These are phyloP conservation scores for Drosophila rufa DNA, from an alignment of 1,140 invertebrate genomes.

Conservation along the genomic window DNA sequence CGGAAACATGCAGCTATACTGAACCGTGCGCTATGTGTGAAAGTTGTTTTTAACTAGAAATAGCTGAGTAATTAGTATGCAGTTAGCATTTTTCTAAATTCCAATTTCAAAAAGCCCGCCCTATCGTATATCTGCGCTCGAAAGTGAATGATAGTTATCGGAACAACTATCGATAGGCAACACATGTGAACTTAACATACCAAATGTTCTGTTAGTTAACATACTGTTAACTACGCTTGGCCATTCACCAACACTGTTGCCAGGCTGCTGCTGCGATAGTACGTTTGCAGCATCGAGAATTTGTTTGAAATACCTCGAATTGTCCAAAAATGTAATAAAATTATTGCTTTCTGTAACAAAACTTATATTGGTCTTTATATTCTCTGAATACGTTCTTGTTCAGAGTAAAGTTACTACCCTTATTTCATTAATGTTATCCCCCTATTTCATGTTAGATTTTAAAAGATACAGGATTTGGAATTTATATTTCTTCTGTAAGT, in stretches of 20 bases:
- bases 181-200: not conserved
- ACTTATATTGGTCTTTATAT: too few species aligned
- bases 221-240: not conserved
- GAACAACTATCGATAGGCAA: not conserved
- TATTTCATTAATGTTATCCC: too few species aligned
- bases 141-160: not conserved
- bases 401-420: too few species aligned
- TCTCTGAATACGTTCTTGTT: too few species aligned
- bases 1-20: not conserved
- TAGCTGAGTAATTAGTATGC: slow-evolving; percentile 12
- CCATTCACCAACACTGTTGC: slow-evolving; percentile 13
- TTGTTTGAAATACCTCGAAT: too few species aligned
- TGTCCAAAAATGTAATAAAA: too few species aligned
- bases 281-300: too few species aligned
- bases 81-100: not conserved
- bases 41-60: slow-evolving; percentile 14
- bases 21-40: not conserved
- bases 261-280: slow-evolving; percentile 11
- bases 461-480: too few species aligned
- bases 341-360: too few species aligned
- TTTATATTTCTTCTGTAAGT: not conserved
- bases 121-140: not conserved
- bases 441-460: too few species aligned
- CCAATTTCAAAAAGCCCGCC: slow-evolving; percentile 17
- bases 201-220: not conserved